These are phyloP conservation scores for Oenanthe oenanthe DNA, from an alignment of 2,113 vertebrate genomes.

Conservation along the genomic window DNA sequence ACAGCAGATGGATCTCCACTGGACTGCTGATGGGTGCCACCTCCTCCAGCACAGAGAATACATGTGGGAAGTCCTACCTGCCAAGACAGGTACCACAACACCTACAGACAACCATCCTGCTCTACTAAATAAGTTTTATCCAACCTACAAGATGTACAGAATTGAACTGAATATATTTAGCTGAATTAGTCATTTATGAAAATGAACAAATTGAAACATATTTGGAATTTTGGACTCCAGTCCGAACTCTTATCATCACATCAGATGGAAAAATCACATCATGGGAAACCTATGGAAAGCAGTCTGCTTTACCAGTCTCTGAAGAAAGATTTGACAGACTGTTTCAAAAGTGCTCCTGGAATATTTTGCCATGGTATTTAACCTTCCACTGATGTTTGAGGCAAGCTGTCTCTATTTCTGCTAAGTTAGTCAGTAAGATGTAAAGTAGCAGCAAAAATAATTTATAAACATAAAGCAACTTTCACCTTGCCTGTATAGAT, in stretches of 20 bases:
- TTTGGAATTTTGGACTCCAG: not conserved
- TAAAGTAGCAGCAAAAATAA: conserved; percentile 7
- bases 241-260: not conserved
- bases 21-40: not conserved
- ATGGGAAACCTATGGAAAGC: not conserved
- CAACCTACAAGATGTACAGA: not conserved
- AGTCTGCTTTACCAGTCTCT: not conserved
- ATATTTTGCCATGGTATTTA: conserved; percentile 16
- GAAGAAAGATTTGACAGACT: not conserved
- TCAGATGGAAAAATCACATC: conserved; percentile 19
- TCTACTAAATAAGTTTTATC: not conserved
- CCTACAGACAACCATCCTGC: not conserved
- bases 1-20: not conserved
- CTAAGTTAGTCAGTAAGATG: not conserved
- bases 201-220: not conserved
- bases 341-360: not conserved
- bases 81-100: not conserved
- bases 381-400: not conserved
- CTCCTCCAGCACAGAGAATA: not conserved
- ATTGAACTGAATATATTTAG: not conserved
- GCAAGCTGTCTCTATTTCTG: not conserved
- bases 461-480: conserved; percentile 11
- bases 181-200: conserved; percentile 13
- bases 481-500: not conserved
- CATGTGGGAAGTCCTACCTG: not conserved